phyloP scores from a whole-genome alignment of 2,113 vertebrate genomes.

The Lota lota region DNA sequence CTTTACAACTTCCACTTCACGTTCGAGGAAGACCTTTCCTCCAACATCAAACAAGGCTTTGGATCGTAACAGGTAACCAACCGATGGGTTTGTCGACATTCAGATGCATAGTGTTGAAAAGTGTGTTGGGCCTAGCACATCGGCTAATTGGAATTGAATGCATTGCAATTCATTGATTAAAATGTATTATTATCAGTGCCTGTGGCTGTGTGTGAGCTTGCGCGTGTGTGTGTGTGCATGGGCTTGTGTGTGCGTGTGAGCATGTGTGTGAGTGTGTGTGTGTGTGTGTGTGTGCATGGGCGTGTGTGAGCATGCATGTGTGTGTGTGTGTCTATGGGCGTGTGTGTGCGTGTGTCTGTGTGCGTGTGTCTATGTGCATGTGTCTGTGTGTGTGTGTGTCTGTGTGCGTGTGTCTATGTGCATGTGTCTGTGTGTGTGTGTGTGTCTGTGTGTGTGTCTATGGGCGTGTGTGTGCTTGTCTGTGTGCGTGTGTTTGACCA shows the following conservation, averaged over 20 bases:
- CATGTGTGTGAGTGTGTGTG: slow-evolving; percentile 11
- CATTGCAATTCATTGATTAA: too few species aligned
- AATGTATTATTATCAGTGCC: too few species aligned
- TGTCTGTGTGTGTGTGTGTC: slow-evolving; percentile 26
- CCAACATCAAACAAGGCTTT: too few species aligned
- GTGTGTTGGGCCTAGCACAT: too few species aligned
- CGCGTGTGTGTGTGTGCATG: too few species aligned
- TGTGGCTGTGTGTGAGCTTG: too few species aligned
- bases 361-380: not conserved
- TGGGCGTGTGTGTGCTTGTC: slow-evolving; percentile 2
- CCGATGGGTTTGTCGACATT: too few species aligned
- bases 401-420: slow-evolving; percentile 24
- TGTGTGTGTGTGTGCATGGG: slow-evolving; percentile 22
- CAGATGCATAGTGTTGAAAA: too few species aligned
- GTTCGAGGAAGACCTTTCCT: too few species aligned
- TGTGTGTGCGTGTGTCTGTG: slow-evolving; percentile 5
- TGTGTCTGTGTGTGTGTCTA: not conserved
- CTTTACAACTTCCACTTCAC: too few species aligned
- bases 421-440: slow-evolving; percentile 37
- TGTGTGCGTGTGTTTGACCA: slow-evolving; percentile 45
- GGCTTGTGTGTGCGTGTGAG: not conserved
- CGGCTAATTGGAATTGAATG: too few species aligned
- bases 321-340: not conserved
- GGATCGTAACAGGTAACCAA: too few species aligned
- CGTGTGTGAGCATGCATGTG: not conserved